These are phyloP conservation scores for Drosophila hawaiiensis DNA, from an alignment of 2,888 invertebrate genomes.

Conservation along the genomic window DNA sequence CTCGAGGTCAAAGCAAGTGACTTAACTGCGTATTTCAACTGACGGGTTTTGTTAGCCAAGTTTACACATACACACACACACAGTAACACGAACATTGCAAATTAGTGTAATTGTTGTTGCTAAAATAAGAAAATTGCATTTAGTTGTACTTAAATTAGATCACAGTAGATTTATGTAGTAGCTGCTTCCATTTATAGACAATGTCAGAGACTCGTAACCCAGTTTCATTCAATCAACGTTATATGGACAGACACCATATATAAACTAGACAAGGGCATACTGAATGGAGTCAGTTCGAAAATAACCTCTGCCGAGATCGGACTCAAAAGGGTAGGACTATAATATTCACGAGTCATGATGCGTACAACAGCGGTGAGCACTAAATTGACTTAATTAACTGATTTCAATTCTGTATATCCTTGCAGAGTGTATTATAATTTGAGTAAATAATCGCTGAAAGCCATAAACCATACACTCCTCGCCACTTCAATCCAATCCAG, in stretches of 20 bases:
- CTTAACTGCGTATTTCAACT: constrained; percentile 42
- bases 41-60: constrained; percentile 32
- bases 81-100: constrained; percentile 48
- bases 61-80: constrained; percentile 6
- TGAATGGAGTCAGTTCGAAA: constrained; percentile 58
- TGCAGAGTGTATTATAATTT: neutral
- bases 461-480: neutral
- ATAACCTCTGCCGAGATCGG: constrained; percentile 35
- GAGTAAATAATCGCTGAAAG: neutral
- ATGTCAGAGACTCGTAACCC: constrained; percentile 21
- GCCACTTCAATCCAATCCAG: neutral
- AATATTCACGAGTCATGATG: constrained; percentile 36
- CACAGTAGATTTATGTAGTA: constrained; percentile 65
- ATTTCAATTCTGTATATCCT: neutral
- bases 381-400: constrained; percentile 9
- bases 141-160: constrained; percentile 62
- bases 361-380: constrained; percentile 51
- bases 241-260: constrained; percentile 40
- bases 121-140: constrained; percentile 16
- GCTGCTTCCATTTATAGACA: constrained; percentile 74
- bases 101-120: constrained; percentile 47
- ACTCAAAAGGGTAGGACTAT: constrained; percentile 30
- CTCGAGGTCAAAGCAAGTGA: constrained; percentile 12
- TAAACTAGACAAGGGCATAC: constrained; percentile 62
- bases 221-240: constrained; percentile 52